Evolutionary conservation across 2,888 invertebrate species (phyloP), one percentile per base, ranked within the genome.

Genomic region (Galeruca laticollis): DNA sequence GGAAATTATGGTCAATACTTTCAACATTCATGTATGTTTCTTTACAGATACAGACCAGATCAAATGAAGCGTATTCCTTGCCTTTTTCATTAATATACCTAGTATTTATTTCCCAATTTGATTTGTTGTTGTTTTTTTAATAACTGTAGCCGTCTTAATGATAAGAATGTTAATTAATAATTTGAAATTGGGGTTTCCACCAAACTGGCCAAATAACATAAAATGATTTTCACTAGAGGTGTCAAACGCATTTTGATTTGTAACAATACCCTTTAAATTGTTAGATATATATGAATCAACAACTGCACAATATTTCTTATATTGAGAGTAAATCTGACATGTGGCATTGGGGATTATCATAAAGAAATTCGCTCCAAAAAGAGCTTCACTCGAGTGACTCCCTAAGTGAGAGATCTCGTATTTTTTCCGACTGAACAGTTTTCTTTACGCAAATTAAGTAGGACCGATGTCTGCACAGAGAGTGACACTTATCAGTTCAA

Each of bases 401-500:
- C 63, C 61, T 62, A 68, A 60, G 64, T 54, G 40, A 62, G 49
- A 57, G 69, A 65, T 61, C 73, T 71, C 63, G 56, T 71, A 68
- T 63, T 67, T 73, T 68, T 73, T 73, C 73, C 57, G 26, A 49
- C 8, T 26, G 59, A 66, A 60, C 51, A 60, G n/a, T 37, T 66
- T 66, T 35, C 59, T 66, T 66, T 66, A 60, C 33, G 59, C 59
- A 66, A 66, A 66, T 66, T 60, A 66, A 59, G 49, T 54, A 62
- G 66, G 61, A 60, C 67, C 71, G 69, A 66, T 67, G 64, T 68
- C 66, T 66, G 66, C 66, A 59, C 66, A 66, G 69, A 66, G 65
- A 77, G 71, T 77, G 77, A 77, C 78, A 79, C 80, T 80, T 75
- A 73, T 70, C 68, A 68, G 75, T 73, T 77, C 79, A 80, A 76